Percentiles rank a stretch among this genome's conserved stretches.
phyloP scores from a whole-genome alignment of 2,113 vertebrate species.

The Toxotes jaculatrix region DNA sequence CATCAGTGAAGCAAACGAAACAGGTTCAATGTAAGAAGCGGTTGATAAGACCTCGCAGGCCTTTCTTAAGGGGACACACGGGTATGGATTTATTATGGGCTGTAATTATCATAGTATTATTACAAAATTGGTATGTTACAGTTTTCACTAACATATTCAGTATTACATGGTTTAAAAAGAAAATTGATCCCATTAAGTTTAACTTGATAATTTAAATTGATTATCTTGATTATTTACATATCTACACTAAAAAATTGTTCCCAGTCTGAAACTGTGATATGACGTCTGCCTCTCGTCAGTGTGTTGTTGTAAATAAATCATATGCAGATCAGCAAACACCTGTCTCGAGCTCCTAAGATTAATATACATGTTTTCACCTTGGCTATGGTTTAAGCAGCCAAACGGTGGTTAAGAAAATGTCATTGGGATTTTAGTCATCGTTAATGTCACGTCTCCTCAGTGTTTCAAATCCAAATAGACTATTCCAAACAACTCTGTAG shows the following conservation, averaged over 20 bases:
- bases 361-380: not conserved
- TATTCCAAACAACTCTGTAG: conserved; percentile 39
- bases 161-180: not conserved
- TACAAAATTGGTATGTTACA: not conserved
- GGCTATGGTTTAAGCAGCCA: not conserved
- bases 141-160: not conserved
- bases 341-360: not conserved
- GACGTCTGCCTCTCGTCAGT: not conserved
- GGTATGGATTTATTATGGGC: not conserved
- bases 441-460: conserved; percentile 18
- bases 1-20: not conserved
- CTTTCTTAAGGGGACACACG: not conserved
- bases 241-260: not conserved
- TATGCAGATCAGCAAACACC: not conserved
- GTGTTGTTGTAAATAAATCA: not conserved
- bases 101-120: not conserved
- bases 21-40: not conserved
- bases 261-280: not conserved
- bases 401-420: conserved; percentile 3
- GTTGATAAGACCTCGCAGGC: not conserved
- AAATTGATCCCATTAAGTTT: not conserved
- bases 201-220: not conserved
- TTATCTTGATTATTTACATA: no score
- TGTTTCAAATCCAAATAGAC: conserved; percentile 55
- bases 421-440: not conserved